Base-by-base conservation (phyloP, 2,113 vertebrate species). In the Xyliphius kryptos region DNA sequence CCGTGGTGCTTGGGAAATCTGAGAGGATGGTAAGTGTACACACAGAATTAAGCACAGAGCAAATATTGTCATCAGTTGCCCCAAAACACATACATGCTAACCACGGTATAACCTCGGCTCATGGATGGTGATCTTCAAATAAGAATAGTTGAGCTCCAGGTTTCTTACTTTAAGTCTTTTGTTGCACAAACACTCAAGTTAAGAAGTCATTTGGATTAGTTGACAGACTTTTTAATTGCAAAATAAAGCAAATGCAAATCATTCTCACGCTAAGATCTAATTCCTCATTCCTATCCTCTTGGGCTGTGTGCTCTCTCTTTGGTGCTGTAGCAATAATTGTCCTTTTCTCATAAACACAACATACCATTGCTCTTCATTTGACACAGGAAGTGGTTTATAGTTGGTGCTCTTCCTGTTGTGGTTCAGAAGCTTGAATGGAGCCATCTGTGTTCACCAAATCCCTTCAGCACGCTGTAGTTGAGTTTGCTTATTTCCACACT, bases 371-470 rank as follows among this genome's bases (percentile, higher is more conserved):
- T 73, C 62, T 61, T 69, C 62, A 62, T 73, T 66, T 73, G 56
- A 69, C 67, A 69, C 72, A 77, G 77, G 83, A 86, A 81, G 81
- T 74, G 73, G 70, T 72, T 77, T 47, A 63, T 74, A 71, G 76
- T 74, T 69, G 19, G 64, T 76, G 76, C 69, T 57, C 76, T 84
- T 84, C 82, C 81, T 81, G 81, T 75, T 75, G 73, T 71, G 75
- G 73, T 73, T 71, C 50, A 67, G 38, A 44, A 59, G 67, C 37
- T 73, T 74, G 67, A 79, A 76, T 72, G 67, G 51, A 71, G 65
- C 1, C 22, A 66, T 68, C 73, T 66, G 70, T 47, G 32, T 54
- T 63, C 32, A 58, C 63, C 58, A 41, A 46, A 50, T 40, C 46
- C 19, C 57, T 38, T 44, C 54, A 40, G 36, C 21, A 50, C 20